phyloP scores from a whole-genome alignment of 1,140 invertebrate genomes.

The Tribolium madens region DNA sequence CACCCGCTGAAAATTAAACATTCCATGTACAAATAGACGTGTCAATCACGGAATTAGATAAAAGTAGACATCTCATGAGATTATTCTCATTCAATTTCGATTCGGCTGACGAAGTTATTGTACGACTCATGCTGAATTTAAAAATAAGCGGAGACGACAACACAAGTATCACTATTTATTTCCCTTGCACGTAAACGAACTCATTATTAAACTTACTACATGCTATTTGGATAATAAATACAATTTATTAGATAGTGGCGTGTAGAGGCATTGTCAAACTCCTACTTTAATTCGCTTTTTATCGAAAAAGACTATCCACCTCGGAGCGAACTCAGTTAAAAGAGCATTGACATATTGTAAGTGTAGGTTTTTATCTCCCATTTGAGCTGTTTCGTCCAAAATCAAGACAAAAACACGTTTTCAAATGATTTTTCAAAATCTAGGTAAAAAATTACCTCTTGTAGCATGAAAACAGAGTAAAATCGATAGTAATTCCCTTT shows the following conservation, averaged over 20 bases:
- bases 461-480: too few relatives aligned
- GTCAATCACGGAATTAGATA: conserved; percentile 32
- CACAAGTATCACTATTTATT: conserved; percentile 29
- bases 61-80: conserved; percentile 30
- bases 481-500: too few relatives aligned
- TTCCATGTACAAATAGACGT: conserved; percentile 10
- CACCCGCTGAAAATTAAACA: conserved; percentile 23
- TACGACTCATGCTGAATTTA: conserved; percentile 28
- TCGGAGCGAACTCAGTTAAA: neutral
- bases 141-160: conserved; percentile 1
- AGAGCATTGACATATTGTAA: neutral
- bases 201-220: conserved; percentile 38
- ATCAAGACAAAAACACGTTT: too few relatives aligned
- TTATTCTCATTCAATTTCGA: conserved; percentile 36
- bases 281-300: neutral
- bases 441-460: too few relatives aligned
- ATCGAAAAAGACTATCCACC: neutral
- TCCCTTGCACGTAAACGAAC: conserved; percentile 30
- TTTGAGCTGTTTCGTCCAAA: too few relatives aligned
- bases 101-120: conserved; percentile 35
- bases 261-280: conserved; percentile 2
- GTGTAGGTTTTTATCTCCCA: too few relatives aligned
- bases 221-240: conserved; percentile 40
- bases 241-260: conserved; percentile 43
- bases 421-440: too few relatives aligned